phyloP scores from a whole-genome alignment of 2,888 invertebrate species.

The Macrosoma leucophasiata region DNA sequence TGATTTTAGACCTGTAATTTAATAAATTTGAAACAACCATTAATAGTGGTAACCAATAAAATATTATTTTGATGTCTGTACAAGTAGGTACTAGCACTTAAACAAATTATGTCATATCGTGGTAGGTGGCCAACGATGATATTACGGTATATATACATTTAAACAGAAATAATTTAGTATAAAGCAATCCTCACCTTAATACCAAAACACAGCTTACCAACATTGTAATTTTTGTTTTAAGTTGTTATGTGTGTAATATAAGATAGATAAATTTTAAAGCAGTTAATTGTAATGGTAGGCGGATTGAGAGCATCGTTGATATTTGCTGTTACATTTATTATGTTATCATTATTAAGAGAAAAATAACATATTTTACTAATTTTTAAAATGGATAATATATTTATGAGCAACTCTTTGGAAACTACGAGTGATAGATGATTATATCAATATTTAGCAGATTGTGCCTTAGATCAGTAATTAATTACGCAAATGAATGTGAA shows the following conservation, averaged over 20 bases:
- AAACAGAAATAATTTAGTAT: conserved; percentile 47
- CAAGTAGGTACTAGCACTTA: no score
- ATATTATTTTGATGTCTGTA: no score
- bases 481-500: conserved; percentile 27
- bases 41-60: no score
- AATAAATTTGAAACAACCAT: conserved; percentile 2
- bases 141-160: no score
- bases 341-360: conserved; percentile 50
- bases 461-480: conserved; percentile 70
- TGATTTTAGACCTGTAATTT: conserved; percentile 3
- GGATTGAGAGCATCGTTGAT: conserved; percentile 57
- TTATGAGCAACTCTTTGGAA: conserved; percentile 55
- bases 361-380: conserved; percentile 54
- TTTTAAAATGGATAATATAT: conserved; percentile 41
- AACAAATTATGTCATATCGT: no score
- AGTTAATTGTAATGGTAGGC: conserved; percentile 51
- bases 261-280: conserved; percentile 62
- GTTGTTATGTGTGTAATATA: conserved; percentile 66
- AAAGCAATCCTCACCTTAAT: conserved; percentile 73
- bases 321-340: conserved; percentile 67
- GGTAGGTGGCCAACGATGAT: no score
- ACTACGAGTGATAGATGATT: conserved; percentile 54
- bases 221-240: conserved; percentile 67
- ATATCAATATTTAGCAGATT: conserved; percentile 63
- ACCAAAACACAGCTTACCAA: conserved; percentile 76